phyloP scores from a whole-genome alignment of 2,888 invertebrate genomes.

The Tachina lurida region DNA sequence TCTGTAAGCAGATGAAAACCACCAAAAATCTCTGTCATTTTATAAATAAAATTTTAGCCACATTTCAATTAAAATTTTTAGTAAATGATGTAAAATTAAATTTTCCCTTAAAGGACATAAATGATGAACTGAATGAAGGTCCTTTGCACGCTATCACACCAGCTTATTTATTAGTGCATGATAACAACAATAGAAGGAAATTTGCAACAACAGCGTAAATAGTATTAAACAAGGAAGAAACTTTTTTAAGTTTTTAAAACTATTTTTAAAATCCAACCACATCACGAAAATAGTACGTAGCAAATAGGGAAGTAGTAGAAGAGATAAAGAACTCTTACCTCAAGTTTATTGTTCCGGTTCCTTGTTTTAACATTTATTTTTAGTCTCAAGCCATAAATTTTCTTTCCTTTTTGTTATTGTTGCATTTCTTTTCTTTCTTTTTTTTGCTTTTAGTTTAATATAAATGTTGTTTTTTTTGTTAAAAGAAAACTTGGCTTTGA shows the following conservation, averaged over 20 bases:
- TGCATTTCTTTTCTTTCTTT: neutral
- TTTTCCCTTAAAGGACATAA: no score
- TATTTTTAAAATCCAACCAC: conserved; percentile 14
- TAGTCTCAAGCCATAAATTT: conserved; percentile 23
- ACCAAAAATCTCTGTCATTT: no score
- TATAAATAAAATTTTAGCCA: no score
- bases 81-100: no score
- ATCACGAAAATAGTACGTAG: neutral
- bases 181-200: conserved; percentile 28
- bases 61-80: no score
- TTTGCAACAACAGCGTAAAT: conserved; percentile 15
- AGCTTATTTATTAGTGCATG: conserved; percentile 64
- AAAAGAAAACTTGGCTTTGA: conserved; percentile 40
- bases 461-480: neutral
- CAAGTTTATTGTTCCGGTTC: conserved; percentile 65
- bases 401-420: neutral
- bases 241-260: conserved; percentile 26
- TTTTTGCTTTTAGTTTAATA: conserved; percentile 14
- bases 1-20: no score
- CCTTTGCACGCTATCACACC: conserved; percentile 26
- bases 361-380: conserved; percentile 49
- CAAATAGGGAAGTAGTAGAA: neutral
- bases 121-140: conserved; percentile 1
- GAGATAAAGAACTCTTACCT: conserved; percentile 42
- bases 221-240: conserved; percentile 48